These are phyloP conservation scores for Scaptomyza flava DNA, from an alignment of 2,888 invertebrate species.

Conservation along the genomic window DNA sequence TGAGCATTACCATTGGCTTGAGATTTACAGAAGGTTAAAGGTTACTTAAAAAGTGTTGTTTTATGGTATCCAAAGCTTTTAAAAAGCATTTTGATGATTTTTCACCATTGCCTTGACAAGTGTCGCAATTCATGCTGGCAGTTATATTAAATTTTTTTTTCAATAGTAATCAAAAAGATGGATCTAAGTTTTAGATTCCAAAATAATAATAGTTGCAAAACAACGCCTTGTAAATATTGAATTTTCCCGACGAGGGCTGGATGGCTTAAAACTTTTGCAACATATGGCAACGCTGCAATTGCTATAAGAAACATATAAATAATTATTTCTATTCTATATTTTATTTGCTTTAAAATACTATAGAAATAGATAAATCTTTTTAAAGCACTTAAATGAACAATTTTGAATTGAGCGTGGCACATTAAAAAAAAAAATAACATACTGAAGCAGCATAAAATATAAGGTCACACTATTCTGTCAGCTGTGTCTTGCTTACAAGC, in stretches of 20 bases:
- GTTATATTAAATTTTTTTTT: not conserved
- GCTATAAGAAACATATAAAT: not conserved
- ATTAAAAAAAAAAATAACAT: too few species aligned
- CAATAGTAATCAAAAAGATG: too few species aligned
- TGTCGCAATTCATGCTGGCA: constrained; percentile 56
- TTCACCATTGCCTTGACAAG: constrained; percentile 43
- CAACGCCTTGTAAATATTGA: not conserved
- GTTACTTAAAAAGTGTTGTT: constrained; percentile 78
- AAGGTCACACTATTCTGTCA: not conserved
- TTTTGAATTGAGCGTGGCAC: too few species aligned
- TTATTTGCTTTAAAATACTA: too few species aligned
- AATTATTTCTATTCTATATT: too few species aligned
- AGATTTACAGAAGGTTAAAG: not conserved
- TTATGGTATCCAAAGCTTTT: constrained; percentile 68
- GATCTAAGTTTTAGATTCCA: not conserved
- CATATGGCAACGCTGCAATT: not conserved
- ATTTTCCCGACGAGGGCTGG: not conserved
- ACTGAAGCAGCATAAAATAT: not conserved
- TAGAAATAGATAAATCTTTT: too few species aligned
- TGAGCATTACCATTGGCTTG: constrained; percentile 6
- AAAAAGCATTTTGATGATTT: constrained; percentile 44
- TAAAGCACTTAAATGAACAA: too few species aligned
- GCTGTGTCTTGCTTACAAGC: not conserved
- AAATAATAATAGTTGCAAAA: not conserved
- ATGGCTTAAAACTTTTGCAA: not conserved